phyloP scores from a whole-genome alignment of 2,113 vertebrate species.

The Scolopax mira region DNA sequence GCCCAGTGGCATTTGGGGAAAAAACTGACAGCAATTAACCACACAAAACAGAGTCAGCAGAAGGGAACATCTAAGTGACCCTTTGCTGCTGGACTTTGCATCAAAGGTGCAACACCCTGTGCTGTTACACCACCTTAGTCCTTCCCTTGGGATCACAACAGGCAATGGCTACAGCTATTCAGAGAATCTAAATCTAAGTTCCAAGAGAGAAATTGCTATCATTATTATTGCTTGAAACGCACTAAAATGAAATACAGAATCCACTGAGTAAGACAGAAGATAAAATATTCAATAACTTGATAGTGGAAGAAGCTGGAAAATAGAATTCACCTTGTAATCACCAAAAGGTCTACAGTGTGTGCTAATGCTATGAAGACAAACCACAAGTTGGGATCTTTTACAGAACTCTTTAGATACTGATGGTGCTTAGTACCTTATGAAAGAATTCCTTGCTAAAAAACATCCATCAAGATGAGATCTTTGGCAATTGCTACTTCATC shows the following conservation, averaged over 20 bases:
- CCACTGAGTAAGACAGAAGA: neutral
- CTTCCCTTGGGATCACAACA: neutral
- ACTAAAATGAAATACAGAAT: neutral
- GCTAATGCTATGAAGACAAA: constrained; percentile 47
- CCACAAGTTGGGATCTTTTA: neutral
- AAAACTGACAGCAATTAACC: neutral
- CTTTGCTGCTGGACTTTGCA: neutral
- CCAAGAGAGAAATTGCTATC: neutral
- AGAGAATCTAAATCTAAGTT: neutral
- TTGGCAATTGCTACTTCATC: neutral
- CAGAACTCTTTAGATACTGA: neutral
- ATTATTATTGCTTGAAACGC: neutral
- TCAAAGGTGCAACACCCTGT: neutral
- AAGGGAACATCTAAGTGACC: neutral
- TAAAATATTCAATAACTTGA: neutral
- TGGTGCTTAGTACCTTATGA: neutral
- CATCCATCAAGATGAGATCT: neutral
- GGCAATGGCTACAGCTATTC: neutral
- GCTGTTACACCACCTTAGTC: neutral
- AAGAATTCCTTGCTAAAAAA: neutral
- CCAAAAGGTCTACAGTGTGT: neutral
- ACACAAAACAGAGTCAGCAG: neutral
- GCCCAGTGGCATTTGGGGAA: neutral
- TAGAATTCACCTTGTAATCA: neutral
- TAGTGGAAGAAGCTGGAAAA: neutral